Evolutionary conservation across 2,888 invertebrate species (phyloP).

Genomic region (Tenthredo mesomela): DNA sequence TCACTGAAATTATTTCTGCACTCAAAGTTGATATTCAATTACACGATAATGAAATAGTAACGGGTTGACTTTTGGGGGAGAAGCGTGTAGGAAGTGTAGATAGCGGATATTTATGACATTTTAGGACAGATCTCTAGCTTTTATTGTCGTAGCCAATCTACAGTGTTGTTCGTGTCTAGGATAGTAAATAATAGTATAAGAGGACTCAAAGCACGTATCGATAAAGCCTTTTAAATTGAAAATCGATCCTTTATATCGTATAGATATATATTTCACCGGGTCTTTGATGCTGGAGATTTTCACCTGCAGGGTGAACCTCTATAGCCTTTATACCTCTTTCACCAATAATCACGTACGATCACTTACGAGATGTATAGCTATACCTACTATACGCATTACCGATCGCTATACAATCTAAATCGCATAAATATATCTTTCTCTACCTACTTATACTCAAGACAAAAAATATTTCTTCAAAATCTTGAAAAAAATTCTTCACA

Average conservation of each 20-base stretch:
- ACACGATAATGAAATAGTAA: not conserved
- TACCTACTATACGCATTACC: not conserved
- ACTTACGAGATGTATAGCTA: not conserved
- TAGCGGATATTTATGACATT: not conserved
- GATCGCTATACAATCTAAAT: not conserved
- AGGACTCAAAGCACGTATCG: conserved; percentile 31
- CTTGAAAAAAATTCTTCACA: not conserved
- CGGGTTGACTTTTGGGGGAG: not conserved
- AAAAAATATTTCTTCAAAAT: not conserved
- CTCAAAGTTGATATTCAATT: not conserved
- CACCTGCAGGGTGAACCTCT: not conserved
- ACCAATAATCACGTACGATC: conserved; percentile 13
- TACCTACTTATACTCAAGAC: not conserved
- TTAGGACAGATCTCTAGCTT: not conserved
- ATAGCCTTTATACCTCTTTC: not conserved
- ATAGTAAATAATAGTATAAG: conserved; percentile 22
- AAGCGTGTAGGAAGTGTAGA: not conserved
- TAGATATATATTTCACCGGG: not conserved
- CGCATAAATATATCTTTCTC: not conserved
- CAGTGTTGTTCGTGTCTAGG: conserved; percentile 16
- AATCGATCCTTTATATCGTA: conserved; percentile 36
- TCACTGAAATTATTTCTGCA: not conserved
- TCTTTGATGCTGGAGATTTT: conserved; percentile 26
- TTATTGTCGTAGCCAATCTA: not conserved
- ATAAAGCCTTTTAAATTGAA: conserved; percentile 31